Evolutionary conservation across 2,113 vertebrate species (phyloP), one percentile per base, ranked within the genome.

Genomic region (Tyto alba): DNA sequence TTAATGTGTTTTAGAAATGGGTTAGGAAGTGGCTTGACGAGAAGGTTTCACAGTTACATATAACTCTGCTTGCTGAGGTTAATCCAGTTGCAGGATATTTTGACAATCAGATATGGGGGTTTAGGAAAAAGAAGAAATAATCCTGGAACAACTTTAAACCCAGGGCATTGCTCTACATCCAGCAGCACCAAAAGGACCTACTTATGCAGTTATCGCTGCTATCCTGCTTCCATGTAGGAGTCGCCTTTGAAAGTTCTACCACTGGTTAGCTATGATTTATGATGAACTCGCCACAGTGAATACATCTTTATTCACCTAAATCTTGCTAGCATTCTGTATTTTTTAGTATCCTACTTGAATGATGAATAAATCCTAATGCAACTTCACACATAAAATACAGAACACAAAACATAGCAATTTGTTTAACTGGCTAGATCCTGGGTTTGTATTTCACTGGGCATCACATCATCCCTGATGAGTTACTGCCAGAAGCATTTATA

Each of bases 401-500:
- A 89, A 84, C 69, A 80, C 69, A 78, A 91, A 97, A 90, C 60
- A 93, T 38, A 76, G 88, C 69, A 76, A 50, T 92, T 87, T 80
- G 80, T 95, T 90, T 72, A 85, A 89, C 79, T 82, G 66, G 50
- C 16, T 89, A 79, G 47, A 68, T 83, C 19, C 43, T 80, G 40
- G 36, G 11, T 75, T 67, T 96, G 25, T 93, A 77, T 96, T 96
- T 96, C 64, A 76, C 88, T 87, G 81, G 73, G 36, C 36, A 62
- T 93, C 52, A 27, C 36, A 38, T 89, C 83, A 80, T 78, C 41
- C 43, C 22, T 74, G 4, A 32, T 67, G 68, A 96, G 59, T 87
- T 96, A 88, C 77, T 93, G 78, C 66, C 77, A 92, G 78, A 93
- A 88, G 63, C 89, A 59, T 96, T 97, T 85, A 43, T 62, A 79